Percentiles rank a stretch among this genome's conserved stretches.
Evolutionary conservation across 2,113 vertebrate species (phyloP).

Genomic region (Vulpes lagopus): DNA sequence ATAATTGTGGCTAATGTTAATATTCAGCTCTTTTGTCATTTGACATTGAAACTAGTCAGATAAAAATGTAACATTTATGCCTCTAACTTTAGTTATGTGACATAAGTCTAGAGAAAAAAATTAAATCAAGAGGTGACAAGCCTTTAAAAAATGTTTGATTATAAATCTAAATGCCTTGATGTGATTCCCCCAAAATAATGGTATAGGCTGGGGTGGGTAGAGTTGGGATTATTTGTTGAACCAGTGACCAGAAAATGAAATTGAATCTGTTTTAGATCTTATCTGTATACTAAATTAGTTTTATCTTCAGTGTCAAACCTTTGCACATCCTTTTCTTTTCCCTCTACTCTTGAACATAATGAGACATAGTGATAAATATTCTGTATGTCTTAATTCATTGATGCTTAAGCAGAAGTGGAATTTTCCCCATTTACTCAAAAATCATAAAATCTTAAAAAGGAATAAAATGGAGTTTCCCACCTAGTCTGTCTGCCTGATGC

Average conservation of each 20-base stretch:
- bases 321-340: neutral
- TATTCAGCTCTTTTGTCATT: neutral
- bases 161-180: neutral
- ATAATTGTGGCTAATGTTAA: neutral
- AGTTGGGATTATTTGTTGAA: neutral
- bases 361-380: neutral
- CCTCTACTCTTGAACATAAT: neutral
- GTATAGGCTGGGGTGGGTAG: neutral
- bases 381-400: neutral
- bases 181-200: neutral
- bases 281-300: neutral
- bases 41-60: neutral
- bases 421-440: neutral
- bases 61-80: neutral
- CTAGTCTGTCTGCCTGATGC: neutral
- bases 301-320: neutral
- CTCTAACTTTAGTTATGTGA: neutral
- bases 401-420: neutral
- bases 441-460: neutral
- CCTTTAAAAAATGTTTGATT: constrained; percentile 6
- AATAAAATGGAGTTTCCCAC: neutral
- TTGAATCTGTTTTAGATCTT: neutral
- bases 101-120: neutral
- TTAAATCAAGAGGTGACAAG: neutral
- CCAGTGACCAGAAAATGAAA: neutral